phyloP scores from a whole-genome alignment of 2,888 invertebrate genomes.

The Hydriomena furcata region DNA sequence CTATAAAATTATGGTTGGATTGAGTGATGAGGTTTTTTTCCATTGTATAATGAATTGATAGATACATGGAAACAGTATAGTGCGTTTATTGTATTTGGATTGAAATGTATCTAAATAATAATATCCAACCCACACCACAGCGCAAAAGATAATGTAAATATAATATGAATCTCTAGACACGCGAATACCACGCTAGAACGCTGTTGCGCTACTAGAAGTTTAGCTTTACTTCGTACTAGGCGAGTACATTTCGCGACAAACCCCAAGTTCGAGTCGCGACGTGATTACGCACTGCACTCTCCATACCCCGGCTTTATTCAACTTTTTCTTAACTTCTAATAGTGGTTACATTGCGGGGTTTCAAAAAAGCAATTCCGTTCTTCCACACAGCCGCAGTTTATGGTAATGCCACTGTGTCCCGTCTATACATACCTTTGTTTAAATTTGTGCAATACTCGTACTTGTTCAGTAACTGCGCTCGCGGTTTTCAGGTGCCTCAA shows the following conservation, averaged over 20 bases:
- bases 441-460: conserved; percentile 73
- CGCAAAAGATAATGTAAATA: no score
- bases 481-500: conserved; percentile 69
- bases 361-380: conserved; percentile 79
- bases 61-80: no score
- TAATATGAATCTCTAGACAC: neutral
- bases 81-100: no score
- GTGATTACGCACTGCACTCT: conserved; percentile 63
- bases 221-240: conserved; percentile 2
- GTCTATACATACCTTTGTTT: conserved; percentile 76
- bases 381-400: conserved; percentile 67
- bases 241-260: conserved; percentile 38
- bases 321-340: conserved; percentile 73
- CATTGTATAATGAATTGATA: no score
- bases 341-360: conserved; percentile 70
- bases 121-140: no score
- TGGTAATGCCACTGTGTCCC: conserved; percentile 67
- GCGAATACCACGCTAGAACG: neutral
- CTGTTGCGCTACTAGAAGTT: conserved; percentile 13
- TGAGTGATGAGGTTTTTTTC: no score
- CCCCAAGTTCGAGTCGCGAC: conserved; percentile 40
- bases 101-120: no score
- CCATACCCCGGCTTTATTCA: conserved; percentile 64
- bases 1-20: no score
- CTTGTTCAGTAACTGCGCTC: conserved; percentile 69